Evolutionary conservation across 2,113 vertebrate genomes (phyloP), one percentile per base, ranked within the genome.

Genomic region (Esox niger): DNA sequence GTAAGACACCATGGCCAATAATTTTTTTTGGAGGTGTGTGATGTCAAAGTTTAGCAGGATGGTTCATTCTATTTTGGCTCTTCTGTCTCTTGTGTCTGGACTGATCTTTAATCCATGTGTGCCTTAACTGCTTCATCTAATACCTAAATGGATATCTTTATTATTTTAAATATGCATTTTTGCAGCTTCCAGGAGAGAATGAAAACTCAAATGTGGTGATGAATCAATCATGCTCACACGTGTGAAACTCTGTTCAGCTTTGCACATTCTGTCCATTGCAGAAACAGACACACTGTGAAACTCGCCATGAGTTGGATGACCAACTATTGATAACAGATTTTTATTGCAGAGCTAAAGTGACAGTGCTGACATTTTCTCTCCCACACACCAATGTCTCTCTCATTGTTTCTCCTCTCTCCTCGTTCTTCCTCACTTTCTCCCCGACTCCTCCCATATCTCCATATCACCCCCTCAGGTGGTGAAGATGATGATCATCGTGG

Each of bases 401-500:
- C 35, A 38, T 38, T 38, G 35, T 3, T 13, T 38, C 35, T 13
- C 35, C 13, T 30, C 30, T 3, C 27, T 31, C 20, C 20, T 31
- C 6, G n/a, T n/a, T n/a, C n/a, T n/a, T 29, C 8, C 17, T 31
- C 58, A 10, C 3, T 21, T 60, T 17, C 8, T 30, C 27, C 27
- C 30, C 20, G 20, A 29, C 43, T 7, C 0, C 6, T 35, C n/a
- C 64, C 2, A 57, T 33, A 69, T 15, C 47, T 33, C n/a, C n/a
- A n/a, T n/a, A n/a, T n/a, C n/a, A n/a, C n/a, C n/a, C n/a, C n/a
- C 29, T 38, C 52, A 82, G 79, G 79, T 82, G 64, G 79, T 82
- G 29, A 82, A 82, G 76, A 82, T 82, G 79, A 81, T 81, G 79
- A 81, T 81, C 21, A 73, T 81, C 8, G 79, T 81, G 6, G 79